phyloP scores from a whole-genome alignment of 1,140 invertebrate species.

The Trichonephila inaurata region DNA sequence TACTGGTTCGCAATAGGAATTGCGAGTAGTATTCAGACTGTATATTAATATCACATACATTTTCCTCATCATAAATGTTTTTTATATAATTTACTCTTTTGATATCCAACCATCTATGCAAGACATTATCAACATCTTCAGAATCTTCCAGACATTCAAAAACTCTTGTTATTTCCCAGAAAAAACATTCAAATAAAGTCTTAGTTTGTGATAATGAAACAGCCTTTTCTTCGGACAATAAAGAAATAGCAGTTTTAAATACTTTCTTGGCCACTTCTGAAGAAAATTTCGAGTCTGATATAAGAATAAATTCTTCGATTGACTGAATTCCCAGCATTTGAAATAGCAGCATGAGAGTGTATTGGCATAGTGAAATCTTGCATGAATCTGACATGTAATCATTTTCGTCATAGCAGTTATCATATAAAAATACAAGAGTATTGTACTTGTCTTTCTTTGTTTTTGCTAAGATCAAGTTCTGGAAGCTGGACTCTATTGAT shows the following conservation, averaged over 20 bases:
- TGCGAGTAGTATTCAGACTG: slow-evolving; percentile 61
- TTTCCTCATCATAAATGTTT: slow-evolving; percentile 50
- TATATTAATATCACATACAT: slow-evolving; percentile 50
- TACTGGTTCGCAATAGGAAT: slow-evolving; percentile 68
- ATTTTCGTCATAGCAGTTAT: slow-evolving; percentile 79
- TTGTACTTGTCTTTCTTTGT: slow-evolving; percentile 84
- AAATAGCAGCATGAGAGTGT: slow-evolving; percentile 86
- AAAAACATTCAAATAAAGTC: slow-evolving; percentile 89
- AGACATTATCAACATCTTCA: slow-evolving; percentile 50
- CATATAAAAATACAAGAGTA: slow-evolving; percentile 86
- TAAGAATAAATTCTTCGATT: slow-evolving; percentile 61
- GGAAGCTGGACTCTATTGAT: slow-evolving; percentile 86
- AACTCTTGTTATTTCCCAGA: slow-evolving; percentile 87
- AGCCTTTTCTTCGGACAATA: slow-evolving; percentile 79
- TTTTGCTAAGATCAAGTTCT: slow-evolving; percentile 85
- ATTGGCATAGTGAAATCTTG: slow-evolving; percentile 86
- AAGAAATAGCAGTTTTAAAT: slow-evolving; percentile 77
- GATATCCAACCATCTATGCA: slow-evolving; percentile 74
- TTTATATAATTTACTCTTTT: slow-evolving; percentile 65
- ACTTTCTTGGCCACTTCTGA: slow-evolving; percentile 55
- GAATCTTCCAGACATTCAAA: neutral
- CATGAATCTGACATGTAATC: slow-evolving; percentile 51
- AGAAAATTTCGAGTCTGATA: slow-evolving; percentile 57
- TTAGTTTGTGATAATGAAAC: slow-evolving; percentile 83
- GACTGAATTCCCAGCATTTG: slow-evolving; percentile 84